Conservation (phyloP, 1,140 invertebrate genomes). For the Nephila pilipes region DNA sequence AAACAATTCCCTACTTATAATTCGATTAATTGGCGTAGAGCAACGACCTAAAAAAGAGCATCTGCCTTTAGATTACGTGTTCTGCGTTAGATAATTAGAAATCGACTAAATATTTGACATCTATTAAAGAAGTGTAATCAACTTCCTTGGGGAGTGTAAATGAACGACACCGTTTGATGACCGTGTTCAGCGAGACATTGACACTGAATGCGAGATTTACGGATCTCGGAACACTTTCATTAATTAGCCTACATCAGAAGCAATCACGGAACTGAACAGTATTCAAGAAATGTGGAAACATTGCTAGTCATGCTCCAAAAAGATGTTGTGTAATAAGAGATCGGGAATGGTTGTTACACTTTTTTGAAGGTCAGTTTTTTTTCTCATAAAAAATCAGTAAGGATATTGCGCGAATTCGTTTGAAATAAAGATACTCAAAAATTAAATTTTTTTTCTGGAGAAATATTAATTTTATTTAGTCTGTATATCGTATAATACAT, state of each 20-base stretch:
- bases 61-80: no score
- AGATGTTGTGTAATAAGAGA: background rate
- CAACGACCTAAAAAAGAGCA: background rate
- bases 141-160: background rate
- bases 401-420: no score
- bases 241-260: background rate
- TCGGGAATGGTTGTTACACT: background rate
- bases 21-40: background rate
- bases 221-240: conserved; percentile 3
- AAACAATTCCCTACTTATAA: background rate
- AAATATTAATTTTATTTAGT: no score
- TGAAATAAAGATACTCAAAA: no score
- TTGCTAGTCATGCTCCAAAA: background rate
- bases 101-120: no score
- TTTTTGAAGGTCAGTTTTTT: background rate
- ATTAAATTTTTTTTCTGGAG: no score
- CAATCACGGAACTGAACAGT: background rate
- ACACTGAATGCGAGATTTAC: background rate
- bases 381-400: no score
- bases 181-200: conserved; percentile 1
- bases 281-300: background rate
- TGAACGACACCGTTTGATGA: background rate
- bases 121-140: no score
- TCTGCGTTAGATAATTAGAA: no score
- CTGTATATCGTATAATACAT: no score